A percentile compares a stretch with the other conserved stretches of the same genome.
Conservation (phyloP, 2,113 vertebrate genomes). For the Salvelinus sp. region DNA sequence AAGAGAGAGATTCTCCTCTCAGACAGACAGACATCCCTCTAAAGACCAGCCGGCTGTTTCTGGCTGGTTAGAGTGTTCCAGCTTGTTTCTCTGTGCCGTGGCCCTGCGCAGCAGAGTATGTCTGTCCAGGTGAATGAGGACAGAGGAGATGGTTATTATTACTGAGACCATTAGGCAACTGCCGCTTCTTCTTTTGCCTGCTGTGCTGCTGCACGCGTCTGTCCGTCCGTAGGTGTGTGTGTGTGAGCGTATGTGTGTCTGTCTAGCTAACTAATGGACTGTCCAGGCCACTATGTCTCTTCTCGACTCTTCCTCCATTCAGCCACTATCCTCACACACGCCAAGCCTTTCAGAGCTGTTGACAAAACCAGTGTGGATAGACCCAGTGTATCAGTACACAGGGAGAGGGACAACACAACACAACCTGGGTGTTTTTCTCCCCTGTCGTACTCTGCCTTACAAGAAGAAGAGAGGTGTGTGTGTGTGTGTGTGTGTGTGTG, state of each 20-base stretch:
- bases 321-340: too few species aligned
- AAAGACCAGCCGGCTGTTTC: too few species aligned
- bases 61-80: too few species aligned
- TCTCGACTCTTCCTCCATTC: too few species aligned
- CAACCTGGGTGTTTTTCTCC: conserved; percentile 69
- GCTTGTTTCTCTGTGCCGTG: conserved; percentile 40
- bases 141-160: conserved; percentile 94
- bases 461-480: not conserved
- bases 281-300: too few species aligned
- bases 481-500: conserved; percentile 24
- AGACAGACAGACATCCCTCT: conserved; percentile 62
- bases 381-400: not conserved
- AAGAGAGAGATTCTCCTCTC: too few species aligned
- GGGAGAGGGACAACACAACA: not conserved
- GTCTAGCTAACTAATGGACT: too few species aligned
- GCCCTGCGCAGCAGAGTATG: conserved; percentile 69
- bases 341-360: too few species aligned
- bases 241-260: too few species aligned
- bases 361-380: too few species aligned
- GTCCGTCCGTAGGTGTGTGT: too few species aligned
- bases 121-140: conserved; percentile 83
- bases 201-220: not conserved
- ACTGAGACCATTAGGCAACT: conserved; percentile 89
- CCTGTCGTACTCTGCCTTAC: conserved; percentile 71
- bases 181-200: not conserved